A percentile compares a stretch with the other conserved stretches of the same genome.
These are phyloP conservation scores for Cladorhizidae sp. DNA, from an alignment of 37 sponge, comb jelly and placozoan genomes.

Conservation along the genomic window DNA sequence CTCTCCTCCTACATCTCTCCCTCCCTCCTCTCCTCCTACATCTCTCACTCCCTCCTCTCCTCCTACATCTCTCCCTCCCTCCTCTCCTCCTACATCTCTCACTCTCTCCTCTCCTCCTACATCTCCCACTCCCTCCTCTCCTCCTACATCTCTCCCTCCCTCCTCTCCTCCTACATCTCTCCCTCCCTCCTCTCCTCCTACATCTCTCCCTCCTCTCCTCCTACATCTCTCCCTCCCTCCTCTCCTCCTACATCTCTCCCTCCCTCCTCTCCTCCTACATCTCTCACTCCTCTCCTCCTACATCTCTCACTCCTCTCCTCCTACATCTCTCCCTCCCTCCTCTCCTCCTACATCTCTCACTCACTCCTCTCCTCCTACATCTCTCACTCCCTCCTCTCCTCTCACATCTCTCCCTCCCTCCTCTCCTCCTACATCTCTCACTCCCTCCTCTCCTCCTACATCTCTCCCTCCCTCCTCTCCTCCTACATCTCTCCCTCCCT, in stretches of 20 bases:
- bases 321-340: slow-evolving; percentile 1
- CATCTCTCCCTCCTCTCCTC: background rate
- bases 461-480: background rate
- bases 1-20: too few species aligned
- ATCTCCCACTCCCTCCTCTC: background rate
- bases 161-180: background rate
- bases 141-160: slow-evolving; percentile 1
- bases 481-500: slow-evolving; percentile 1
- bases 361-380: background rate
- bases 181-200: slow-evolving; percentile 6
- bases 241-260: slow-evolving; percentile 63
- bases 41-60: too few species aligned
- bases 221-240: slow-evolving; percentile 13
- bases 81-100: slow-evolving; percentile 41
- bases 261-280: background rate
- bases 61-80: slow-evolving; percentile 9
- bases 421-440: slow-evolving; percentile 36
- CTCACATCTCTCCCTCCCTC: slow-evolving; percentile 8
- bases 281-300: background rate
- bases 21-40: too few species aligned
- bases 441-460: background rate
- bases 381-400: background rate
- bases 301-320: background rate
- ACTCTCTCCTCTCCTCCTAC: background rate
- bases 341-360: background rate